These are phyloP conservation scores for Teleopsis dalmanni DNA, from an alignment of 1,140 invertebrate species.

Conservation along the genomic window DNA sequence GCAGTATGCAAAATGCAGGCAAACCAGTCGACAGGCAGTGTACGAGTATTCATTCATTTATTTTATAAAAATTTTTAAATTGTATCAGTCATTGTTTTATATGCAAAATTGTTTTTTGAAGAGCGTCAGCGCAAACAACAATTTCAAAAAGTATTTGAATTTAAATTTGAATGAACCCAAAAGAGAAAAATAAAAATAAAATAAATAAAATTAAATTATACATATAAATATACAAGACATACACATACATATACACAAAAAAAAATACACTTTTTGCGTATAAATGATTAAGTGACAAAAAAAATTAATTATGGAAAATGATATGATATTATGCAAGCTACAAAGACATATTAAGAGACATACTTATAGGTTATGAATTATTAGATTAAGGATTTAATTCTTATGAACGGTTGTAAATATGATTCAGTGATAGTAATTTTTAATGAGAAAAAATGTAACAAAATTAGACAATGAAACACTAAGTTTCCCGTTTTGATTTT, in stretches of 20 bases:
- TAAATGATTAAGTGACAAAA: not conserved
- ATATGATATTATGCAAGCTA: too few species aligned
- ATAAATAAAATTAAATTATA: not conserved
- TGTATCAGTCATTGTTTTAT: not conserved
- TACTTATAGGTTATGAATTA: too few species aligned
- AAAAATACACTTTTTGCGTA: not conserved
- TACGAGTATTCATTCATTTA: not conserved
- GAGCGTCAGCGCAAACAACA: slow-evolving; percentile 5
- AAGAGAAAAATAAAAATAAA: not conserved
- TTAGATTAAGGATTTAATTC: too few species aligned
- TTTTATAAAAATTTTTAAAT: not conserved
- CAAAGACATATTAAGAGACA: too few species aligned
- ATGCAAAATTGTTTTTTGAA: not conserved
- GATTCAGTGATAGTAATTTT: too few species aligned
- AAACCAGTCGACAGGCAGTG: slow-evolving; percentile 2
- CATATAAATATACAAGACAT: not conserved
- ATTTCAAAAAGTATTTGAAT: slow-evolving; percentile 5
- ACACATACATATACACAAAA: not conserved
- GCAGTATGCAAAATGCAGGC: slow-evolving; percentile 1
- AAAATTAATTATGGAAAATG: too few species aligned
- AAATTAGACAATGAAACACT: too few species aligned
- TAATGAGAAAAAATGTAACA: too few species aligned
- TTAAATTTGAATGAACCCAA: not conserved
- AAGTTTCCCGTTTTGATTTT: too few species aligned
- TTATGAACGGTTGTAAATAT: too few species aligned